phyloP scores from a whole-genome alignment of 2,888 invertebrate genomes.

The Neoascia interrupta region DNA sequence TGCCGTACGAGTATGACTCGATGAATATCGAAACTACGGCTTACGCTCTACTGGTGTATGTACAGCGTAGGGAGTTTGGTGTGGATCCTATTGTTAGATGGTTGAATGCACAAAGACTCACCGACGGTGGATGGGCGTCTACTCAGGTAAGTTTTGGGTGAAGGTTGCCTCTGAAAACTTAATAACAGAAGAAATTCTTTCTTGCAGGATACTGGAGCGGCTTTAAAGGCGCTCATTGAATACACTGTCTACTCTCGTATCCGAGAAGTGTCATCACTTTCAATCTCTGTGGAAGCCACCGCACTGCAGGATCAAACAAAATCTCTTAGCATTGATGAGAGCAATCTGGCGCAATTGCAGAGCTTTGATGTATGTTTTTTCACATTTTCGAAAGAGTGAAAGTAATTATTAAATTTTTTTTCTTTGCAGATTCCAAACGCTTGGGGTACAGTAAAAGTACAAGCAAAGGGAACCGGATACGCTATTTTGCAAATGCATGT shows the following conservation, averaged over 20 bases:
- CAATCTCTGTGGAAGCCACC: slow-evolving; percentile 88
- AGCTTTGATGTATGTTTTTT: slow-evolving; percentile 82
- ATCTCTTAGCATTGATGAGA: slow-evolving; percentile 84
- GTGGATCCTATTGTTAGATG: slow-evolving; percentile 91
- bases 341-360: slow-evolving; percentile 88
- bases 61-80: slow-evolving; percentile 87
- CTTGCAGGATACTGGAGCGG: slow-evolving; percentile 89
- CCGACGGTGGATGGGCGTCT: slow-evolving; percentile 91
- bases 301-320: slow-evolving; percentile 84
- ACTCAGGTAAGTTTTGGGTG: slow-evolving; percentile 83
- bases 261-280: slow-evolving; percentile 87
- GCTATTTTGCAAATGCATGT: slow-evolving; percentile 94
- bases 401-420: too few species aligned
- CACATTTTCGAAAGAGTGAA: too few species aligned
- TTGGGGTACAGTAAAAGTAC: slow-evolving; percentile 94
- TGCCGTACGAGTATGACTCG: slow-evolving; percentile 91
- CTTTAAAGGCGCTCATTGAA: slow-evolving; percentile 91
- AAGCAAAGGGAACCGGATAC: slow-evolving; percentile 92
- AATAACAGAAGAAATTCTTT: too few species aligned
- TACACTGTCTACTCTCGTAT: slow-evolving; percentile 90
- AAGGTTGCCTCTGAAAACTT: too few species aligned
- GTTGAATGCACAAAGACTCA: slow-evolving; percentile 90
- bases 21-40: slow-evolving; percentile 94
- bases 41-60: slow-evolving; percentile 91
- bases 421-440: slow-evolving; percentile 88